Evolutionary conservation across 1,140 invertebrate species (phyloP).

Genomic region (Octopus sinensis): DNA sequence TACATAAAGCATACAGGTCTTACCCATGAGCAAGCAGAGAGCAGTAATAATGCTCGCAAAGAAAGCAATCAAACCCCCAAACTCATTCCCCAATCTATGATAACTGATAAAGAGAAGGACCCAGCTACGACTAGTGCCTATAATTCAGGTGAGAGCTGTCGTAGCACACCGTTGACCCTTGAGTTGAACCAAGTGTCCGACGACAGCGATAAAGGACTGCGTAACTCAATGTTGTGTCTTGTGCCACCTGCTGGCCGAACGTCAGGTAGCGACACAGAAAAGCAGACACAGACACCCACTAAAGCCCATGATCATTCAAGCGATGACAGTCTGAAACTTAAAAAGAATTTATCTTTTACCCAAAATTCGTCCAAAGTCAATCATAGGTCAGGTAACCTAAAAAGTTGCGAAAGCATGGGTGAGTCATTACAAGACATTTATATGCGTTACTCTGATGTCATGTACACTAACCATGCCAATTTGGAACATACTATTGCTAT

Average conservation of each 20-base stretch:
- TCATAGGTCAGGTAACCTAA: not conserved
- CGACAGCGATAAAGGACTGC: conserved; percentile 46
- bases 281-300: conserved; percentile 52
- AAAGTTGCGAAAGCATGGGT: conserved; percentile 34
- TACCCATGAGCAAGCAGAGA: conserved; percentile 7
- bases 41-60: not conserved
- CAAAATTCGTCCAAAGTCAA: not conserved
- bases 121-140: conserved; percentile 66
- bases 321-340: conserved; percentile 30
- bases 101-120: conserved; percentile 38
- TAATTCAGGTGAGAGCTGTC: conserved; percentile 72
- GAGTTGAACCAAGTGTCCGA: conserved; percentile 61
- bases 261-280: conserved; percentile 49
- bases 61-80: conserved; percentile 13
- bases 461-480: conserved; percentile 74
- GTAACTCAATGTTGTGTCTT: conserved; percentile 53
- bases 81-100: conserved; percentile 22
- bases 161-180: conserved; percentile 66
- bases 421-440: conserved; percentile 53
- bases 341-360: not conserved
- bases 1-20: conserved; percentile 45
- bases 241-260: conserved; percentile 37
- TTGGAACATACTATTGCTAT: conserved; percentile 71
- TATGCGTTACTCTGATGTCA: conserved; percentile 57
- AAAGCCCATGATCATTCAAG: conserved; percentile 37